Evolutionary conservation across 1,140 invertebrate genomes (phyloP), one percentile per base, ranked within the genome.

Genomic region (Lasioglossum baleicum): DNA sequence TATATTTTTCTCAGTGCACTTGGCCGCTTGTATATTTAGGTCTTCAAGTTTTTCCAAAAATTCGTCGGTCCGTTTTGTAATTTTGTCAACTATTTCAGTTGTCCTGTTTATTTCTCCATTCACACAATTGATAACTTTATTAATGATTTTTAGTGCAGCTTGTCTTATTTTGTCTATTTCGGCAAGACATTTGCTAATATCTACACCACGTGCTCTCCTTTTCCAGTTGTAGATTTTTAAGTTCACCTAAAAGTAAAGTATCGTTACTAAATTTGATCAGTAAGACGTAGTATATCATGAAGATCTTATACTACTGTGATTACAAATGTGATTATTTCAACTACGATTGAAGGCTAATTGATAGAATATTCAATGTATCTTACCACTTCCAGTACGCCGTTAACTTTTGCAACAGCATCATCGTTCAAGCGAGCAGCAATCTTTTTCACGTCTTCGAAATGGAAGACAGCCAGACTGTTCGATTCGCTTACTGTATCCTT

Each of bases 401-500:
- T 60, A 2, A 60, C 22, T 60, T 60, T 60, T 26, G 58, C 8
- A 60, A 26, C 20, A 0, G 58, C 58, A 11, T 60, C 58, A 4
- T 22, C 20, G 7, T 11, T 60, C 58, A 26, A 10, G 2, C 58
- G 58, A 10, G 2, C 11, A 4, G 2, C 22, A 11, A n/a, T 26
- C 3, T n/a, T 60, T 26, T 26, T 26, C 7, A 26, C 22, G 1
- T 60, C 58, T 11, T 26, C 58, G 1, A 4, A 26, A 0, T 26
- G 58, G 20, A 26, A 60, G 7, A 3, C 3, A 8, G 58, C 58
- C 26, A 13, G 8, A 60, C 10, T 26, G 3, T 8, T 3, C 0
- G 7, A 0, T 17, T 10, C 10, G 6, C 15, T 0, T n/a, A 35
- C 6, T 0, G 5, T 7, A 0, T 0, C 0, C 0, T 31, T 13